Conservation (phyloP, 2,888 invertebrate genomes). For the Cantharis rustica region DNA sequence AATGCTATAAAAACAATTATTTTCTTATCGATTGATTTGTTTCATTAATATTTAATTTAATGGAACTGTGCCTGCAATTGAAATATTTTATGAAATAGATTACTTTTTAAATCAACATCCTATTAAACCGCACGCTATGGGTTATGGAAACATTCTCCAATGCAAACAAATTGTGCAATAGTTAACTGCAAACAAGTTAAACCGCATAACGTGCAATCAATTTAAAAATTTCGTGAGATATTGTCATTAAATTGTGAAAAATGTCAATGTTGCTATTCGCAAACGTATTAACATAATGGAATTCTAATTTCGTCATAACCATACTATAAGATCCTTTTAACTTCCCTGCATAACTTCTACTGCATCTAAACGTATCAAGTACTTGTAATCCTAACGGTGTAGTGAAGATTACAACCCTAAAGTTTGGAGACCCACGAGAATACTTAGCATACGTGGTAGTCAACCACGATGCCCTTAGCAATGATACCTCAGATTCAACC, state of each 20-base stretch:
- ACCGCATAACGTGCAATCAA: background rate
- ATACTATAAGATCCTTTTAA: background rate
- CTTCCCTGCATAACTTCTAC: slow-evolving; percentile 31
- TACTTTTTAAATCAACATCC: slow-evolving; percentile 9
- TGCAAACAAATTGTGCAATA: background rate
- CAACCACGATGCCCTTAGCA: slow-evolving; percentile 36
- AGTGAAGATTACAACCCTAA: slow-evolving; percentile 41
- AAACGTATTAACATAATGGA: background rate
- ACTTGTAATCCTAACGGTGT: slow-evolving; percentile 37
- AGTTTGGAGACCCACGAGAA: slow-evolving; percentile 40
- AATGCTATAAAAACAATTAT: slow-evolving; percentile 10
- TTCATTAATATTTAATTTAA: slow-evolving; percentile 13
- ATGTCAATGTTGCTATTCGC: background rate
- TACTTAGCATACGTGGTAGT: slow-evolving; percentile 43
- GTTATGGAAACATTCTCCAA: background rate
- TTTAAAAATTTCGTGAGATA: background rate
- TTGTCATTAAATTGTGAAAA: background rate
- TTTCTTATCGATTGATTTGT: slow-evolving; percentile 13
- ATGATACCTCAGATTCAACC: slow-evolving; percentile 35
- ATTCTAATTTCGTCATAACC: background rate
- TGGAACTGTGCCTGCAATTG: background rate
- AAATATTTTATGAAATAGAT: slow-evolving; percentile 10
- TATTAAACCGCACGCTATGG: background rate
- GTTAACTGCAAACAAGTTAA: background rate
- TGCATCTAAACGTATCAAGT: slow-evolving; percentile 40